Percentiles rank a stretch among this genome's conserved stretches.
Evolutionary conservation across 1,140 invertebrate genomes (phyloP).

Genomic region (Listronotus bonariensis): DNA sequence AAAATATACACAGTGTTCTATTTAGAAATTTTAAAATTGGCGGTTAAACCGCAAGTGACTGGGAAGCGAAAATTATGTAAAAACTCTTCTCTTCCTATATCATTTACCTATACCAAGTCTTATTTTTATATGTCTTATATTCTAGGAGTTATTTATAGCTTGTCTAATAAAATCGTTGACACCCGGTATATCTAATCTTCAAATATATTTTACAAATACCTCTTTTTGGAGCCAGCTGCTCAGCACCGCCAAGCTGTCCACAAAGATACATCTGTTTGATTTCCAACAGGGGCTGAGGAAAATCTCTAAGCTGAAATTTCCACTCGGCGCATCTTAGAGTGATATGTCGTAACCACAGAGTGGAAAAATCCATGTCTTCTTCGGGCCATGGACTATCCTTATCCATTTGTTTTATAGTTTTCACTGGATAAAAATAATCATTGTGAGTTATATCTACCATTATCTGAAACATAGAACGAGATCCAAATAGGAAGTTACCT

Average conservation of each 20-base stretch:
- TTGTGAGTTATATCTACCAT: conserved; percentile 7
- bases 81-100: too few relatives aligned
- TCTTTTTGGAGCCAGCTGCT: conserved; percentile 79
- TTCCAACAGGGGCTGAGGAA: conserved; percentile 88
- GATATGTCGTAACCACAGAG: conserved; percentile 90
- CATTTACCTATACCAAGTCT: too few relatives aligned
- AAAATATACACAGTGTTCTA: too few relatives aligned
- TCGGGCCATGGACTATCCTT: conserved; percentile 88
- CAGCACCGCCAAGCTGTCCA: conserved; percentile 88
- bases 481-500: too few relatives aligned
- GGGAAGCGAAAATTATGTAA: too few relatives aligned
- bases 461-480: conserved; percentile 12
- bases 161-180: too few relatives aligned
- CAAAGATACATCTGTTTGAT: conserved; percentile 84
- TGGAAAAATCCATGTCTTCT: conserved; percentile 87
- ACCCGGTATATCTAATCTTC: too few relatives aligned
- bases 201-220: conserved; percentile 56
- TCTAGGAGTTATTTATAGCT: too few relatives aligned
- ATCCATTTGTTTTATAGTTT: conserved; percentile 77
- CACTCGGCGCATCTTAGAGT: conserved; percentile 80
- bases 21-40: too few relatives aligned
- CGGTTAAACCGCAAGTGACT: too few relatives aligned
- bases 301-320: conserved; percentile 92
- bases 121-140: too few relatives aligned
- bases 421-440: too few relatives aligned